Base-by-base conservation (phyloP, 2,888 invertebrate genomes). In the Orchestes rusci region DNA sequence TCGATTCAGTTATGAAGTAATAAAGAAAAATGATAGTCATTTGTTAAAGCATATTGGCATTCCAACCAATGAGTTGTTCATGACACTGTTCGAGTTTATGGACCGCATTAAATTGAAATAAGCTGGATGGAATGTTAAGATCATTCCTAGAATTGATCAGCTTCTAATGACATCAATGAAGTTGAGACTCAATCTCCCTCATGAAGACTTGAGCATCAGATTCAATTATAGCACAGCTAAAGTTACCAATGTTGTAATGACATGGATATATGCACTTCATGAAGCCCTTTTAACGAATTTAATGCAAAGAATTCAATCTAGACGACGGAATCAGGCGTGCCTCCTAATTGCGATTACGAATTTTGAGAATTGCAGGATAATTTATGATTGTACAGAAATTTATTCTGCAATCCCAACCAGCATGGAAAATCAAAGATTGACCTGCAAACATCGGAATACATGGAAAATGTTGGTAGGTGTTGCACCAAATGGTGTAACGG, bases 341-440 rank as follows among this genome's bases (percentile, higher is more conserved):
- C 16, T 54, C 10, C 55, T 54, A 39, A 30, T 20, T 23, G 17
- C 36, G 17, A 53, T 54, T 47, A n/a, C 4, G 10, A 43, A 37
- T n/a, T 55, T 55, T 30, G 54, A 39, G 18, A 56, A 53, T 23
- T 56, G 54, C 30, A 43, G 55, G 35, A 55, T 56, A 13, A 51
- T 52, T 29, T 13, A 53, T 8, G 51, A 54, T 31, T 50, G 50
- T 20, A 52, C 54, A 7, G 56, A 54, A 43, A 38, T 54, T 28
- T 40, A 37, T 23, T 42, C 47, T 13, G 49, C 32, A 27, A 27
- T 42, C 10, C 52, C 55, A 23, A 39, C 17, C 12, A 39, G 18
- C 15, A 34, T 48, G 34, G 45, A 48, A 33, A 44, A 23, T 17
- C 45, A 45, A 16, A 45, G 33, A 30, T 7, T 41, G n/a, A 45